Base-by-base conservation (phyloP, 2,113 vertebrate species). In the Chloropsis hardwickii region DNA sequence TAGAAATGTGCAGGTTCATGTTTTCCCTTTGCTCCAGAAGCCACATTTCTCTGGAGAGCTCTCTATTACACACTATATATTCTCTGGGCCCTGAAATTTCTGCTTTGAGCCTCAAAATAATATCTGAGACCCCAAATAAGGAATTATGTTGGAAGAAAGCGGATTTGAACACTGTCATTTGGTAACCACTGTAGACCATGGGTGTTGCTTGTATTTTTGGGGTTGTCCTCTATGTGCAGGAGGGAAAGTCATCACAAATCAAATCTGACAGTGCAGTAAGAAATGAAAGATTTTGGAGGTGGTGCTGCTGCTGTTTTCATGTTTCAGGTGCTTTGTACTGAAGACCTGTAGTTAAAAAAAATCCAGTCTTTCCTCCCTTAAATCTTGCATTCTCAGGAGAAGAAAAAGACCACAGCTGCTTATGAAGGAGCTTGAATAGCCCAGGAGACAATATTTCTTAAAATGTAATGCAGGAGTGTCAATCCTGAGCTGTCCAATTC, bases 1-100 rank as follows among this genome's bases (percentile, higher is more conserved):
- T 87, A 61, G 77, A 66, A 96, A 88, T 64, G 67, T 96, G 94
- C 92, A 57, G 84, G 47, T 58, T 95, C 85, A 76, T n/a, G 47
- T 78, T 94, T 90, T 92, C 24, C 14, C 44, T 48, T 76, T 39
- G 39, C 60, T 94, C 40, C 29, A 66, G 66, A 64, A 90, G 54
- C 44, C 3, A 9, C 15, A 51, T 15, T 17, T 51, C 42, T 65
- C 50, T 83, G 60, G 70, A 91, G 78, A 87, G 51, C 37, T 92
- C n/a, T 66, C 28, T 70, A 1, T 83, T 73, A 3, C 40, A 31
- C 10, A 4, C 57, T 20, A 2, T 2, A 1, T 15, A 12, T n/a
- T 76, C 61, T 71, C 40, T 67, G 61, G 51, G 58, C 16, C 3
- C 47, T 33, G 16, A 20, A 64, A 19, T 53, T 54, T 54, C 64